Evolutionary conservation across 1,140 invertebrate species (phyloP).

Genomic region (Diabrotica undecimpunctata): DNA sequence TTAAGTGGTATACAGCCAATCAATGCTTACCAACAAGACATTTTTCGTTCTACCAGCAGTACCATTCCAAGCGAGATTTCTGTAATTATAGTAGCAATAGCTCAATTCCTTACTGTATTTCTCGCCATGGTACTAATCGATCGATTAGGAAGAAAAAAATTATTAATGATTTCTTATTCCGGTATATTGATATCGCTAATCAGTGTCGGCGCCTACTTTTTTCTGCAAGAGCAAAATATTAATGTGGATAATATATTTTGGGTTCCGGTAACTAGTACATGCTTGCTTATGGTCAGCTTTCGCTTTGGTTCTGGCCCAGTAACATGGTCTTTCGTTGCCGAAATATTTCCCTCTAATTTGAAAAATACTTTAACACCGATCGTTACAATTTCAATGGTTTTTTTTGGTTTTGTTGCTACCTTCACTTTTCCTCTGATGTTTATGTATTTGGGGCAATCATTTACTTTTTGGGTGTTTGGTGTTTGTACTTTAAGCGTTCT

Average conservation of each 20-base stretch:
- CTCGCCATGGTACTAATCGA: conserved; percentile 72
- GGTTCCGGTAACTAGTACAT: conserved; percentile 34
- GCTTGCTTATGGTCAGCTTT: conserved; percentile 34
- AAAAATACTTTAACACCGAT: conserved; percentile 47
- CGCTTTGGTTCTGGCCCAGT: conserved; percentile 69
- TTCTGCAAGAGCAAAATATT: conserved; percentile 26
- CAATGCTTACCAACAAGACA: conserved; percentile 72
- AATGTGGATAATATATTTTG: conserved; percentile 33
- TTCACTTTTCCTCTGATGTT: conserved; percentile 5
- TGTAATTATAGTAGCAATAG: conserved; percentile 73
- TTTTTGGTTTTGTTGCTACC: background rate
- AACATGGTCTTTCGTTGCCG: conserved; percentile 78
- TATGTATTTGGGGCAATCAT: background rate
- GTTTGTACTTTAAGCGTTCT: too few species aligned
- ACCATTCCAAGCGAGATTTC: conserved; percentile 53
- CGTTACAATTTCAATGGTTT: background rate
- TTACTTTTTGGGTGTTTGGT: conserved; percentile 4
- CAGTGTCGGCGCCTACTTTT: conserved; percentile 36
- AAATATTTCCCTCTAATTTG: conserved; percentile 73
- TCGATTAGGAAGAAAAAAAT: conserved; percentile 64
- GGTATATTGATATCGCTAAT: conserved; percentile 52
- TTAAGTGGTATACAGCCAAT: conserved; percentile 82
- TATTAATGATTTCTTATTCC: conserved; percentile 66
- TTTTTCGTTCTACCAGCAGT: conserved; percentile 67
- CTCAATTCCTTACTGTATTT: conserved; percentile 72